Percentiles rank a stretch among this genome's conserved stretches.
These are phyloP conservation scores for Cosmorhoe ocellata DNA, from an alignment of 2,888 invertebrate genomes.

Conservation along the genomic window DNA sequence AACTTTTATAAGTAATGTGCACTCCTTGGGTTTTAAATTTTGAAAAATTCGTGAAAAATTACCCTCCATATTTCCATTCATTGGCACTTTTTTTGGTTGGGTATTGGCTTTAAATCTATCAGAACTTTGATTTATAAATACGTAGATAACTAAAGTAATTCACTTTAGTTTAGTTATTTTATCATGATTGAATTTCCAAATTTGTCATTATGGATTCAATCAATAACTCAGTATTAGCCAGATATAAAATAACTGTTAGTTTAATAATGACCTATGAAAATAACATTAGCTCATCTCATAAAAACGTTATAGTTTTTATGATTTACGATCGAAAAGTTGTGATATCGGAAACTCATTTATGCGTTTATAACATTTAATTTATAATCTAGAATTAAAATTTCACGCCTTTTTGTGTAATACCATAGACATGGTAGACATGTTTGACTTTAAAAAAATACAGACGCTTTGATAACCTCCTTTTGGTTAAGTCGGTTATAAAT, in stretches of 20 bases:
- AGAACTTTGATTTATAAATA: too few relatives aligned
- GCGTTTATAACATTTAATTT: slow-evolving; percentile 9
- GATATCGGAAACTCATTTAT: slow-evolving; percentile 26
- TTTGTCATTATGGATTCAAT: slow-evolving; percentile 18
- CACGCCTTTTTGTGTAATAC: slow-evolving; percentile 11
- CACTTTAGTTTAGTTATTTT: slow-evolving; percentile 1
- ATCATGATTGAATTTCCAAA: slow-evolving; percentile 21
- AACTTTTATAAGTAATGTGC: too few relatives aligned
- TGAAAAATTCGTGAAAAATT: too few relatives aligned
- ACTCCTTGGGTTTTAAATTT: too few relatives aligned
- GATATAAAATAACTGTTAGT: slow-evolving; percentile 19
- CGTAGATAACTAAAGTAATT: too few relatives aligned
- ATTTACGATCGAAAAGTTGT: slow-evolving; percentile 22
- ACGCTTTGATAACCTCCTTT: too few relatives aligned
- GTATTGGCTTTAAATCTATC: too few relatives aligned
- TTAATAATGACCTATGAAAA: slow-evolving; percentile 20
- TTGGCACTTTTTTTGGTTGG: too few relatives aligned
- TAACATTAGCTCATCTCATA: slow-evolving; percentile 18
- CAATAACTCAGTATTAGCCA: slow-evolving; percentile 25
- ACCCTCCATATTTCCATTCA: too few relatives aligned
- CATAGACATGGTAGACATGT: too few relatives aligned
- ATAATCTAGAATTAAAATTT: slow-evolving; percentile 16
- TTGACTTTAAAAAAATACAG: too few relatives aligned
- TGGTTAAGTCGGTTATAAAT: too few relatives aligned
- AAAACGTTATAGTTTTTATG: slow-evolving; percentile 25